Conservation (phyloP, 1,140 invertebrate species). For the Penaeus japonicus region DNA sequence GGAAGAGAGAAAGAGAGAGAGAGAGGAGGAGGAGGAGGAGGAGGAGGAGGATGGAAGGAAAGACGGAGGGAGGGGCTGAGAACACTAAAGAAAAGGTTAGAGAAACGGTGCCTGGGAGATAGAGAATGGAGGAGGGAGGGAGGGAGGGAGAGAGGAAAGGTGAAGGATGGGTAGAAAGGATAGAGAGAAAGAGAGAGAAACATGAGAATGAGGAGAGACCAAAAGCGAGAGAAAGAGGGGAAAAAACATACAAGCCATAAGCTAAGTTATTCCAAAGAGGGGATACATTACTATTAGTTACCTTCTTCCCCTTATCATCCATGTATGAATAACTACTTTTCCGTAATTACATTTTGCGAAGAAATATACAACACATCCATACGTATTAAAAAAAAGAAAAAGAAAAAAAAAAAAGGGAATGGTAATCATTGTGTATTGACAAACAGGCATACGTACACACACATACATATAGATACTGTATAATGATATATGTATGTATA, state of each 20-base stretch:
- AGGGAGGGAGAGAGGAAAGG: background rate
- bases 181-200: background rate
- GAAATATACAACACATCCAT: too few relatives aligned
- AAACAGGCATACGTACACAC: background rate
- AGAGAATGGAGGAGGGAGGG: background rate
- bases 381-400: too few relatives aligned
- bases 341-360: too few relatives aligned
- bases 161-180: background rate
- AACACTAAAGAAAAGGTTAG: background rate
- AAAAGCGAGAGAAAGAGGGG: background rate
- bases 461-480: too few relatives aligned
- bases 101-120: background rate
- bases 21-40: background rate
- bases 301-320: too few relatives aligned
- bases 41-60: background rate
- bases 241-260: too few relatives aligned
- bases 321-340: too few relatives aligned
- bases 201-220: background rate
- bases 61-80: too few relatives aligned
- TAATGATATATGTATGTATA: too few relatives aligned
- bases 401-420: too few relatives aligned
- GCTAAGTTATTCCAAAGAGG: too few relatives aligned
- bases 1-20: background rate
- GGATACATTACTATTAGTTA: too few relatives aligned
- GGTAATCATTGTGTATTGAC: background rate